phyloP scores from a whole-genome alignment of 37 sponge, comb jelly and placozoan species.

The Spongilla lacustris region DNA sequence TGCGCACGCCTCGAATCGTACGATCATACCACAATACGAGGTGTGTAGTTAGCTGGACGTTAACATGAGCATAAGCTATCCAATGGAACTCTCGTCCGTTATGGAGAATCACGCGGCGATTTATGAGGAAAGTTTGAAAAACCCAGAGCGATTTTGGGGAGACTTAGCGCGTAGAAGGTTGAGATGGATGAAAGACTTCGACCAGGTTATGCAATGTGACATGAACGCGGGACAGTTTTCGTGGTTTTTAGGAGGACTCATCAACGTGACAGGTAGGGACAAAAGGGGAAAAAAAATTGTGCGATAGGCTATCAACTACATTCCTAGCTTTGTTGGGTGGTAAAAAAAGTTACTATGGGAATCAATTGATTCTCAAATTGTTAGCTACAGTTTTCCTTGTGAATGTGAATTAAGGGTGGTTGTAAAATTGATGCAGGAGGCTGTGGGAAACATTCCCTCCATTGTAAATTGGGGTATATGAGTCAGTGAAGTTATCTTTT shows the following conservation, averaged over 20 bases:
- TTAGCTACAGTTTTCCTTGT: no score
- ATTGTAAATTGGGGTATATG: no score
- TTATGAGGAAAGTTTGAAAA: constrained; percentile 76
- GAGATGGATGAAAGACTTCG: constrained; percentile 76
- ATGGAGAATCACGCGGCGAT: constrained; percentile 35
- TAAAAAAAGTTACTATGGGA: no score
- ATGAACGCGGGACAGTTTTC: constrained; percentile 70
- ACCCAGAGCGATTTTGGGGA: constrained; percentile 90
- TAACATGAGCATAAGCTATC: constrained; percentile 37
- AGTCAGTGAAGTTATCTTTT: background rate
- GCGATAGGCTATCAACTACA: no score
- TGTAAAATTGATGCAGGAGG: no score
- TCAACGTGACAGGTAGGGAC: constrained; percentile 84
- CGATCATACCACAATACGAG: background rate
- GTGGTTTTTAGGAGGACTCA: constrained; percentile 88
- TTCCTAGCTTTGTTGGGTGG: no score
- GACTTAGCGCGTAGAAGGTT: constrained; percentile 77
- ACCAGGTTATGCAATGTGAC: constrained; percentile 81
- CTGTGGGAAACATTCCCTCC: no score
- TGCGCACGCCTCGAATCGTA: background rate
- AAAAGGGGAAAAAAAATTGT: no score
- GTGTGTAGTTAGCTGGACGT: no score
- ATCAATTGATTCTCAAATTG: no score
- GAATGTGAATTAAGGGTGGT: no score
- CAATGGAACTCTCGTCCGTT: constrained; percentile 58